A percentile compares a stretch with the other conserved stretches of the same genome.
Conservation (phyloP, 2,888 invertebrate genomes). For the Nephrocerus scutellatus region DNA sequence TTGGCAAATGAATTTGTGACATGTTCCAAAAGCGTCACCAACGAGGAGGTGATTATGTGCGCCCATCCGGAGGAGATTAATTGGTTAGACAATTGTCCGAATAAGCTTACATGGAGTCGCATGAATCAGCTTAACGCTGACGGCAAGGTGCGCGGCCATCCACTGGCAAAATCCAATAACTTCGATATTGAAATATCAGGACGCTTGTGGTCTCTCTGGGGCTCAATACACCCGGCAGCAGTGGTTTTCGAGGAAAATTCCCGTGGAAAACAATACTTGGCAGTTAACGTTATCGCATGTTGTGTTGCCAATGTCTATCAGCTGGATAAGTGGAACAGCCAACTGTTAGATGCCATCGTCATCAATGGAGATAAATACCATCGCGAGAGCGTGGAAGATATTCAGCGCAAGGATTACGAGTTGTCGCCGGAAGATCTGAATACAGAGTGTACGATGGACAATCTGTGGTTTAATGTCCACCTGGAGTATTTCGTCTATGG, state of each 20-base stretch:
- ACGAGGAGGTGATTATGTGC: slow-evolving; percentile 32
- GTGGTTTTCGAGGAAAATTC: slow-evolving; percentile 50
- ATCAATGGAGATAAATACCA: slow-evolving; percentile 56
- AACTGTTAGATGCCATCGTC: slow-evolving; percentile 58
- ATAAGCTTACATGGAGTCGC: slow-evolving; percentile 42
- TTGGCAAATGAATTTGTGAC: slow-evolving; percentile 34
- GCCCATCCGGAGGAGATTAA: slow-evolving; percentile 38
- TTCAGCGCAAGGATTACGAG: slow-evolving; percentile 53
- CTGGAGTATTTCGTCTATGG: slow-evolving; percentile 56
- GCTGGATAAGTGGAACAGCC: slow-evolving; percentile 57
- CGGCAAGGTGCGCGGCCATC: slow-evolving; percentile 33
- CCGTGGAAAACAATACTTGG: slow-evolving; percentile 59
- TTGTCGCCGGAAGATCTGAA: slow-evolving; percentile 54
- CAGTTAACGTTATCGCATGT: slow-evolving; percentile 54
- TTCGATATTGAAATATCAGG: slow-evolving; percentile 64
- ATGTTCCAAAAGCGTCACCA: slow-evolving; percentile 25
- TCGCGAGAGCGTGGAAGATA: slow-evolving; percentile 48
- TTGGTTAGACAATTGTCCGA: slow-evolving; percentile 40
- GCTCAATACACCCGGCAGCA: slow-evolving; percentile 57
- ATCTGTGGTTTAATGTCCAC: slow-evolving; percentile 53
- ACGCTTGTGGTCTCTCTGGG: slow-evolving; percentile 63
- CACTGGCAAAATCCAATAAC: slow-evolving; percentile 48
- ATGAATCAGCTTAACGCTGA: slow-evolving; percentile 36
- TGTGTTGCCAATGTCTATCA: slow-evolving; percentile 56
- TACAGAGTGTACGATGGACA: slow-evolving; percentile 52